Conservation (phyloP, 2,113 vertebrate species). For the Genyomyrus donnyi region DNA sequence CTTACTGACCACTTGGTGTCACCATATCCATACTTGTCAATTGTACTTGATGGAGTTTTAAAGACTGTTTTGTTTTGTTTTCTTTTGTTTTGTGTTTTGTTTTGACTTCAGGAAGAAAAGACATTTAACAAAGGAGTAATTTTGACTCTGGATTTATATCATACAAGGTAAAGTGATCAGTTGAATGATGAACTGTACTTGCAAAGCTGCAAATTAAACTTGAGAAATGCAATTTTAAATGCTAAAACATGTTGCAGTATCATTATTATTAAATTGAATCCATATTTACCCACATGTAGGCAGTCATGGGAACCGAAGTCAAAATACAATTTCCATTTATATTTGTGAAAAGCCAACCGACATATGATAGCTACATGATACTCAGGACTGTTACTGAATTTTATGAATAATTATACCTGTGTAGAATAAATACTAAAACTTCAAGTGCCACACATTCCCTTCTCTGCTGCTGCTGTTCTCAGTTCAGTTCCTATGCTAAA, state of each 20-base stretch:
- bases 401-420: neutral
- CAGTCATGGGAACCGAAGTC: neutral
- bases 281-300: neutral
- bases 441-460: neutral
- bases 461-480: neutral
- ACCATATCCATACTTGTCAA: neutral
- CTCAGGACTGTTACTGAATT: neutral
- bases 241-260: neutral
- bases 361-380: neutral
- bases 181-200: neutral
- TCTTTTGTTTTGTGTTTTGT: neutral
- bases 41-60: neutral
- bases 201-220: neutral
- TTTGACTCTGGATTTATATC: neutral
- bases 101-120: neutral
- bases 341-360: neutral
- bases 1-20: neutral
- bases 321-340: neutral
- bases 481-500: neutral
- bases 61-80: neutral
- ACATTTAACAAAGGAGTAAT: neutral
- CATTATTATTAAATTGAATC: neutral
- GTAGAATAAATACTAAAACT: neutral
- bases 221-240: neutral
- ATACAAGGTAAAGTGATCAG: neutral